These are phyloP conservation scores for Drosophila robusta DNA, from an alignment of 2,888 invertebrate species.

Conservation along the genomic window DNA sequence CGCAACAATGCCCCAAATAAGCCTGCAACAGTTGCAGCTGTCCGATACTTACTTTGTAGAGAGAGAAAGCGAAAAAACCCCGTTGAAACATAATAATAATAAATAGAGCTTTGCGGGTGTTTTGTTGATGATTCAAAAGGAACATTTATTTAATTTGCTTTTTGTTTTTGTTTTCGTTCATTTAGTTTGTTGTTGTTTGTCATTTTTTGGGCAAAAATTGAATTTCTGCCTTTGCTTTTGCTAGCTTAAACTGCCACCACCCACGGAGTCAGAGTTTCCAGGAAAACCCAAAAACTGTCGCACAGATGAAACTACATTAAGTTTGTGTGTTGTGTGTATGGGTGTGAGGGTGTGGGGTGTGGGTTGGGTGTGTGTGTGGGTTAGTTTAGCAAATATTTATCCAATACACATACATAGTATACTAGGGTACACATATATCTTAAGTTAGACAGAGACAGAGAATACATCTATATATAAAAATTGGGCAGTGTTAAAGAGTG, in stretches of 20 bases:
- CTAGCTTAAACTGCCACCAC: conserved; percentile 53
- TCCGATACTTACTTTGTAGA: conserved; percentile 29
- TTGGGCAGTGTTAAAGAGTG: conserved; percentile 66
- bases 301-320: conserved; percentile 42
- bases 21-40: conserved; percentile 17
- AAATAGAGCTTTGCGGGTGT: conserved; percentile 41
- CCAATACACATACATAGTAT: conserved; percentile 70
- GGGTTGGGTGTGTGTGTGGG: conserved; percentile 25
- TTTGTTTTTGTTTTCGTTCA: conserved; percentile 49
- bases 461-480: conserved; percentile 72
- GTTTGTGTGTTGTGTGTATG: conserved; percentile 15
- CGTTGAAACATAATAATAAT: conserved; percentile 43
- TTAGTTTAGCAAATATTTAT: conserved; percentile 66
- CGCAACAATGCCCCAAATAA: neutral
- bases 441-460: conserved; percentile 77
- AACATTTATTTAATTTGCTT: conserved; percentile 80
- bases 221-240: conserved; percentile 63
- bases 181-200: conserved; percentile 33
- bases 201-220: conserved; percentile 68
- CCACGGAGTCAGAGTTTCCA: conserved; percentile 45
- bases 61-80: conserved; percentile 5
- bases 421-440: conserved; percentile 63
- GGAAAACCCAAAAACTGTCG: conserved; percentile 50
- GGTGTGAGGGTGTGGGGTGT: conserved; percentile 23
- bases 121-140: conserved; percentile 80